Evolutionary conservation across 2,797 vertebrate genomes (phyloP).

Genomic region (Dipus sagitta): DNA sequence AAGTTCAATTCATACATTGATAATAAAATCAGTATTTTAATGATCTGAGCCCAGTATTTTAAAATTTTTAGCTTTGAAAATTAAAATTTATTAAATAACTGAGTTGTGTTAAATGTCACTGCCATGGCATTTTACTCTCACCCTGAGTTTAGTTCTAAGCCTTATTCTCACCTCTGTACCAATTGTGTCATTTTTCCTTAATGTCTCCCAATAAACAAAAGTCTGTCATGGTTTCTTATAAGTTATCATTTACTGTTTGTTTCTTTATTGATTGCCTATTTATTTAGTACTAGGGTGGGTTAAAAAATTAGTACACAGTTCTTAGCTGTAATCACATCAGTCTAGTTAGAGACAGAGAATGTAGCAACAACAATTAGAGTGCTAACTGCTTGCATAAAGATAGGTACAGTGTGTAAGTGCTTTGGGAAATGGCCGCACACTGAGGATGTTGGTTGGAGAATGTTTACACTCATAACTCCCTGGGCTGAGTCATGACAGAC

Average conservation of each 20-base stretch:
- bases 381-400: background rate
- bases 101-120: conserved; percentile 37
- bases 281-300: background rate
- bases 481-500: conserved; percentile 11
- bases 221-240: background rate
- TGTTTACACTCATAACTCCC: background rate
- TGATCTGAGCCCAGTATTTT: background rate
- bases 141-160: background rate
- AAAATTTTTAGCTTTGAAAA: conserved; percentile 7
- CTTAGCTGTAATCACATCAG: background rate
- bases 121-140: background rate
- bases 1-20: background rate
- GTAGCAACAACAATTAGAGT: background rate
- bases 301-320: background rate
- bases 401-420: background rate
- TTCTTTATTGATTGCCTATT: background rate
- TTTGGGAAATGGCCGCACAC: background rate
- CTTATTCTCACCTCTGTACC: background rate
- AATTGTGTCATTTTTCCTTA: background rate
- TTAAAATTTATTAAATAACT: conserved; percentile 27
- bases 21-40: background rate
- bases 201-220: background rate
- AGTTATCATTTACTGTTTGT: background rate
- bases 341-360: conserved; percentile 8
- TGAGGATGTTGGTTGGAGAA: background rate